Base-by-base conservation (phyloP, 2,797 vertebrate species). In the Aratinga solstitialis region DNA sequence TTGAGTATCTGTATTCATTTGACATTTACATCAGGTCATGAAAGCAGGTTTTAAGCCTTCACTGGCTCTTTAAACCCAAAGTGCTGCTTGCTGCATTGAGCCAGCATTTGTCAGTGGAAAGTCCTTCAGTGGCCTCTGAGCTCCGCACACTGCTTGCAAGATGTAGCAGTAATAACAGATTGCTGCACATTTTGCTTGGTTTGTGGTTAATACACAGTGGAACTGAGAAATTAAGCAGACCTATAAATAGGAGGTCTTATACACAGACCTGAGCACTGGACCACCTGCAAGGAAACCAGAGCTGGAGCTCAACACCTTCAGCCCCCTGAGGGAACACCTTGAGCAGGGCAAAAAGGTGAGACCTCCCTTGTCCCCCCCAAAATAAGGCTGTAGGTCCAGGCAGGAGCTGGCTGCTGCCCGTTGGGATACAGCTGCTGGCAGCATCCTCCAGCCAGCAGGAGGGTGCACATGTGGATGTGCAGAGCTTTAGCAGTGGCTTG, bases 21-120 rank as follows among this genome's bases (percentile, higher is more conserved):
- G 51, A 30, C 42, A 10, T 67, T 92, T 69, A 13, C 45, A 47
- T 34, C 32, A 30, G 79, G 32, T 18, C 34, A 20, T 47, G 45
- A 56, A 84, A 80, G 71, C 20, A 56, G 22, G 23, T 62, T 76
- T 87, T 43, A 84, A 84, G 59, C 34, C 26, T 45, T 94, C 15
- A 5, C 78, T 91, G 85, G 65, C 26, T 93, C 75, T 95, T 95
- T 92, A 93, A 96, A 93, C 90, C 88, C 34, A 4, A 94, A 91
- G 85, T 27, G 63, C 66, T 94, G 51, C 91, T 96, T 95, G 80
- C 73, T 34, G 40, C 78, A 76, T 84, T 61, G 27, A 94, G 34
- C 22, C 29, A 76, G 48, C 59, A 11, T 65, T 83, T 84, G 67
- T 66, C 75, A 77, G 63, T 54, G 83, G 16, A 45, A 81, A 80